phyloP scores from a whole-genome alignment of 2,888 invertebrate species.

The Polydrusus tereticollis region DNA sequence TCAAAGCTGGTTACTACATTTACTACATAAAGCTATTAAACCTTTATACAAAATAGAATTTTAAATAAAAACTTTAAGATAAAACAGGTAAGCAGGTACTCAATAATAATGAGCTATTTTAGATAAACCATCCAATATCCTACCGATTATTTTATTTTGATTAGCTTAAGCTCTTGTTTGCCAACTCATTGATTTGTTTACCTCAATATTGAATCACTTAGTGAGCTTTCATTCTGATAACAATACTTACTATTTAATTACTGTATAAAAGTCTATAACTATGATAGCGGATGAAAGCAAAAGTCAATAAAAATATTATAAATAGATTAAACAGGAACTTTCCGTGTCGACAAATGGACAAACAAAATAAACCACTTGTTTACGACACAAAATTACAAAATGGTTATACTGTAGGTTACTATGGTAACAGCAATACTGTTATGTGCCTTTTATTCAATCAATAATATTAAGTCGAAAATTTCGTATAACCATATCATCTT shows the following conservation, averaged over 20 bases:
- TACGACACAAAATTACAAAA: too few species aligned
- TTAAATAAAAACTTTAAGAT: not conserved
- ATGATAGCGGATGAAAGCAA: not conserved
- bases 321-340: not conserved
- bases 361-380: too few species aligned
- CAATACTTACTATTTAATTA: not conserved
- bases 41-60: not conserved
- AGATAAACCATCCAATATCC: not conserved
- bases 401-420: too few species aligned
- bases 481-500: too few species aligned
- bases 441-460: too few species aligned
- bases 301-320: not conserved
- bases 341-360: too few species aligned
- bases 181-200: not conserved
- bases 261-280: not conserved
- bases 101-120: not conserved
- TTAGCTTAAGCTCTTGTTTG: slow-evolving; percentile 7
- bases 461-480: too few species aligned
- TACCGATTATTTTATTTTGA: not conserved
- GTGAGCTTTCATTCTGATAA: not conserved
- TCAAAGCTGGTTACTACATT: too few species aligned
- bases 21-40: too few species aligned
- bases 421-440: too few species aligned
- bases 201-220: not conserved
- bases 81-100: not conserved